Base-by-base conservation (phyloP, 2,888 invertebrate species). In the Melanargia galathea region DNA sequence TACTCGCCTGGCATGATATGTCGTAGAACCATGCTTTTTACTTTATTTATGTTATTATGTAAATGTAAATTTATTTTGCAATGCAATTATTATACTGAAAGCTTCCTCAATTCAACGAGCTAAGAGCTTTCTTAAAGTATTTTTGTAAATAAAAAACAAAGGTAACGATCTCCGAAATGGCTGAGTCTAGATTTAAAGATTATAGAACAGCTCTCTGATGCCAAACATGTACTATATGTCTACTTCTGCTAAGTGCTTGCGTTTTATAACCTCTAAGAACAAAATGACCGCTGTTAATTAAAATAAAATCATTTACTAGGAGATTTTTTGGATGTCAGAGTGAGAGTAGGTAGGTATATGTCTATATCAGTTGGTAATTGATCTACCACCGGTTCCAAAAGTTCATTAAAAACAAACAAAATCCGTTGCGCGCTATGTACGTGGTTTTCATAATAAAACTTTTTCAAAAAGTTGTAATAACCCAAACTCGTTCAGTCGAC, bases 401-500 rank as follows among this genome's bases (percentile, higher is more conserved):
- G 18, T 18, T 16, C 18, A 18, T 18, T 43, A 18, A 40, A 40
- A 43, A 18, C 35, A 0, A 35, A 35, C 3, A 13, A 43, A 43
- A 43, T 2, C 18, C 2, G 7, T 18, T 18, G 43, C 43, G 43
- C 43, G 18, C 13, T 35, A 35, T 11, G 13, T 18, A 43, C 43
- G 10, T 8, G 18, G 18, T 8, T 18, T 43, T 43, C 43, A 43
- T 43, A 43, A 16, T 43, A 18, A 43, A 43, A 43, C 18, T 43
- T 43, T 43, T 43, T 43, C 16, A 18, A 43, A 43, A 43, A 43
- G 18, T 43, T 18, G 43, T 43, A 18, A n/a, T 43, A 43, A 2
- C 20, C 20, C 52, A 52, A 52, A 35, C 11, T 35, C 52, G 35
- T 13, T 52, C 35, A 52, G 52, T 35, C 18, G 52, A 20, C 52